Base-by-base conservation (phyloP, 2,888 invertebrate species). In the Baronia brevicornis region DNA sequence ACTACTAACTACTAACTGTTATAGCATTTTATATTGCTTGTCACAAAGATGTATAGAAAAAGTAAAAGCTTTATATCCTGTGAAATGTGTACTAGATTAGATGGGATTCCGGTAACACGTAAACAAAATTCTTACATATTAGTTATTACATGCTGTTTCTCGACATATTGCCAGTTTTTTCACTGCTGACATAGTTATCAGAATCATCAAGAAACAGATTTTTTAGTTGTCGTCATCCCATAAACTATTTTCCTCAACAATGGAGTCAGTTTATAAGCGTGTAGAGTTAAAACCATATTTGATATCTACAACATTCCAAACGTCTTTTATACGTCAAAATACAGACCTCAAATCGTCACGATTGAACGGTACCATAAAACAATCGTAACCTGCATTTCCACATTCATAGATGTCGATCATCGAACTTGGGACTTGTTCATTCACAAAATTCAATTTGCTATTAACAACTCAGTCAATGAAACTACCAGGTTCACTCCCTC, bases 401-500 rank as follows among this genome's bases (percentile, higher is more conserved):
- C 28, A 5, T 46, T 40, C 19, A 23, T 48, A 1, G 25, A 43
- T 1, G 12, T 42, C 2, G 48, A 51, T 15, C 51, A 49, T 22
- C 26, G 47, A 6, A 14, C 37, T 1, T 51, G 51, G 54, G 51
- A 50, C 29, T 4, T 15, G 0, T 29, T 30, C 14, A n/a, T 50
- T 2, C 38, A 40, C 2, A 38, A 35, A 12, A 36, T 48, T 3
- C 44, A 46, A 10, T 46, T 48, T 17, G 46, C 49, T 1, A 30
- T 52, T 0, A 49, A 49, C 23, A 46, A 10, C 5, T 43, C 46
- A 0, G 48, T 45, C 0, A 51, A 43, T 30, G 49, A 51, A 9
- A 28, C 26, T 1, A 52, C 49, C 1, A 39, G 39, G 6, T 47
- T 19, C 17, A 44, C 44, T 1, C 46, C 48, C 1, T 22, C 33